Conservation (phyloP, 1,140 invertebrate species). For the Mactra quadrangularis region DNA sequence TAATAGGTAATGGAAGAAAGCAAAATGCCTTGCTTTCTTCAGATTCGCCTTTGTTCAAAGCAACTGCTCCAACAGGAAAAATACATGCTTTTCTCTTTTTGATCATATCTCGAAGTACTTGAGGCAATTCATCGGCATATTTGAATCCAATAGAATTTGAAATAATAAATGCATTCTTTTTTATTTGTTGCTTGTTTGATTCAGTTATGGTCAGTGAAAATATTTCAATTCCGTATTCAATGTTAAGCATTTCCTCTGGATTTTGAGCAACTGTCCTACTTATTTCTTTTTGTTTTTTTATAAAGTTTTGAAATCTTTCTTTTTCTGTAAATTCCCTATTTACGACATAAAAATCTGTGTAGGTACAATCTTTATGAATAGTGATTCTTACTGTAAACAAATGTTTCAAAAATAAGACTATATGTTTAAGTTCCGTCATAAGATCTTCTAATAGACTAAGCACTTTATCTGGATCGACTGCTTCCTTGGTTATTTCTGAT, state of each 20-base stretch:
- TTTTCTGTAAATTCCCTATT: slow-evolving; percentile 41
- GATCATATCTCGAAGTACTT: slow-evolving; percentile 58
- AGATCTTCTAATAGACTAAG: slow-evolving; percentile 68
- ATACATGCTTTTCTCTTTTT: slow-evolving; percentile 62
- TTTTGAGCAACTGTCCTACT: background rate
- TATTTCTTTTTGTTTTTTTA: no score
- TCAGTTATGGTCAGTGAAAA: no score
- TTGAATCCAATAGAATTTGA: slow-evolving; percentile 72
- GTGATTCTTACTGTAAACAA: slow-evolving; percentile 68
- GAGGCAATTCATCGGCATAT: slow-evolving; percentile 20
- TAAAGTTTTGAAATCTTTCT: no score
- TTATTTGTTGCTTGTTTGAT: no score
- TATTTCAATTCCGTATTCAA: no score
- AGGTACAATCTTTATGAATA: slow-evolving; percentile 22
- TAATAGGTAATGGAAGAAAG: slow-evolving; percentile 78
- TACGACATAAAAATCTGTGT: slow-evolving; percentile 39
- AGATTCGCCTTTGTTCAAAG: slow-evolving; percentile 34
- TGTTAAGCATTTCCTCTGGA: background rate
- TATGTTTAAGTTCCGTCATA: slow-evolving; percentile 67
- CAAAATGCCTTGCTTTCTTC: slow-evolving; percentile 72
- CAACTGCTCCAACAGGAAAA: slow-evolving; percentile 77
- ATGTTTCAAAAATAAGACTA: slow-evolving; percentile 76
- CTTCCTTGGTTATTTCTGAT: slow-evolving; percentile 67
- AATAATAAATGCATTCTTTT: slow-evolving; percentile 43
- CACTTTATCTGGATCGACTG: slow-evolving; percentile 57